A percentile compares a stretch with the other conserved stretches of the same genome.
phyloP scores from a whole-genome alignment of 1,140 invertebrate species.

The Colletes gigas region DNA sequence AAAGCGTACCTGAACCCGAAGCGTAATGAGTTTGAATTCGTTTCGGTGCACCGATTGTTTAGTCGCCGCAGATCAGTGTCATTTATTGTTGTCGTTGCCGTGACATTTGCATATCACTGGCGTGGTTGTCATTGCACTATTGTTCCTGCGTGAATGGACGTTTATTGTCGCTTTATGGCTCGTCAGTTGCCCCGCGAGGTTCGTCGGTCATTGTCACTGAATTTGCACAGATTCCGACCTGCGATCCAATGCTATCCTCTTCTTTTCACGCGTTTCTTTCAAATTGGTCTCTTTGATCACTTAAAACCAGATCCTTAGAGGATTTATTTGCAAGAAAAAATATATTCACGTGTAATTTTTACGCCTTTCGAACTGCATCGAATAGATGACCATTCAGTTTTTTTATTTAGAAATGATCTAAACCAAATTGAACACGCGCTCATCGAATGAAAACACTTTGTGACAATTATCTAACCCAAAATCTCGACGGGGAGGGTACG shows the following conservation, averaged over 20 bases:
- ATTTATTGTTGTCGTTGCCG: not conserved
- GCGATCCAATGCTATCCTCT: not conserved
- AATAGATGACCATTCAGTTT: no score
- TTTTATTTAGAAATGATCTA: no score
- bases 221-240: not conserved
- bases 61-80: not conserved
- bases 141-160: constrained; percentile 28
- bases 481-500: no score
- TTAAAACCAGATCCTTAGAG: no score
- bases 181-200: constrained; percentile 14
- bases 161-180: constrained; percentile 40
- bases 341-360: no score
- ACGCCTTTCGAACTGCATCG: no score
- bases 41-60: not conserved
- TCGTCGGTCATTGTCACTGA: constrained; percentile 30
- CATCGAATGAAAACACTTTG: no score
- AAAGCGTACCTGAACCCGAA: no score
- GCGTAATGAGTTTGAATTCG: no score
- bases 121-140: not conserved
- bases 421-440: no score
- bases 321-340: not conserved
- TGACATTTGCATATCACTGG: constrained; percentile 27
- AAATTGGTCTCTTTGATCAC: no score
- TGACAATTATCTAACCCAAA: no score
- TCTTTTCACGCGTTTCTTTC: not conserved